Evolutionary conservation across 2,888 invertebrate species (phyloP).

Genomic region (Cenopis cana): DNA sequence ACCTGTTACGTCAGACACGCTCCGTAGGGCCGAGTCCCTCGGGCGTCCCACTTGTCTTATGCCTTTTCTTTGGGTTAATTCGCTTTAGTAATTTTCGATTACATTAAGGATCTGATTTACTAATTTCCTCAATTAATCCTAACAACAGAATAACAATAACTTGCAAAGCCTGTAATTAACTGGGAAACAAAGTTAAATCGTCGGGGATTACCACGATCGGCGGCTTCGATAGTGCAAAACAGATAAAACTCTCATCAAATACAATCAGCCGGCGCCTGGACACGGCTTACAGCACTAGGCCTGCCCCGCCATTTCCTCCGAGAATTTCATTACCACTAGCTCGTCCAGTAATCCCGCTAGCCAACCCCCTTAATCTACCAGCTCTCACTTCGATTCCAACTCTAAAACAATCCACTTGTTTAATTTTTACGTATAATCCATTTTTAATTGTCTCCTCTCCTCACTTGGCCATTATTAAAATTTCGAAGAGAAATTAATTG

Average conservation of each 20-base stretch:
- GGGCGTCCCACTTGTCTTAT: constrained; percentile 62
- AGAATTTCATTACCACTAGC: constrained; percentile 83
- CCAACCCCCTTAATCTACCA: constrained; percentile 80
- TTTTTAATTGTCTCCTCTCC: constrained; percentile 76
- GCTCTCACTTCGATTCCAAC: constrained; percentile 76
- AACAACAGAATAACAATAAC: constrained; percentile 38
- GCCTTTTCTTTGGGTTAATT: constrained; percentile 59
- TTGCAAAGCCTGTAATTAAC: constrained; percentile 65
- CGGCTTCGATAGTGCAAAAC: constrained; percentile 68
- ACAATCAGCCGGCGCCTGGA: constrained; percentile 79
- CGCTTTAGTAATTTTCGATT: constrained; percentile 57
- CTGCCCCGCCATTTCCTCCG: constrained; percentile 77
- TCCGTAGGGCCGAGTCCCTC: constrained; percentile 57
- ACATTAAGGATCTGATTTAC: constrained; percentile 32
- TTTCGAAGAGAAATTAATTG: constrained; percentile 79
- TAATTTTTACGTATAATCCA: constrained; percentile 82
- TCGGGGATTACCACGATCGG: constrained; percentile 65
- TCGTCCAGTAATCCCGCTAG: constrained; percentile 75
- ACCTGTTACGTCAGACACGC: constrained; percentile 70
- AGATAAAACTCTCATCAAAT: constrained; percentile 83
- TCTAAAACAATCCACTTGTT: constrained; percentile 76
- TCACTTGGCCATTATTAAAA: constrained; percentile 71
- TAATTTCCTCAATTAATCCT: constrained; percentile 31
- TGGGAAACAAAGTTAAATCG: constrained; percentile 69
- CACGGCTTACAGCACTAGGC: constrained; percentile 80